Evolutionary conservation across 2,113 vertebrate genomes (phyloP), one percentile per base, ranked within the genome.

Genomic region (Hiodon tergisus): DNA sequence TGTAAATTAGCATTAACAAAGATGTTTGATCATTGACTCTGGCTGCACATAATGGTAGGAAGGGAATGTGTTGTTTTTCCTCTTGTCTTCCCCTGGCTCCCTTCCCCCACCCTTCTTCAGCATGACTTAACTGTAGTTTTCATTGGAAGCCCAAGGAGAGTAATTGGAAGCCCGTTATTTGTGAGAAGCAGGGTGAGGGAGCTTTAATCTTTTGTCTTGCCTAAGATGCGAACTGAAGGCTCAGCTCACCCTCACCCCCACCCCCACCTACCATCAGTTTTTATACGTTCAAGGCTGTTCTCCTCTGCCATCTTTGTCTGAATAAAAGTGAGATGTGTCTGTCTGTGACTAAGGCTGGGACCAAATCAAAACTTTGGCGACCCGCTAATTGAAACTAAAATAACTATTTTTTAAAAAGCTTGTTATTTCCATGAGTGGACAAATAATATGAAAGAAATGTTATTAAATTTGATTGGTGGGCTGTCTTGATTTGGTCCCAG

Each of bases 131-230:
- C 67, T 69, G 59, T 17, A 9, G 51, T 13, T 55, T 70, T 55
- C 51, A 70, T 55, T 54, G 52, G n/a, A 55, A n/a, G 51, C 48
- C 59, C 68, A 6, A n/a, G 31, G 63, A 67, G 52, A 16, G 51
- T 62, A 76, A 70, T 62, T 76, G 75, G 75, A 52, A 71, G 68
- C 51, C 48, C 51, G 60, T 58, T 13, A 69, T 70, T 70, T 53
- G 50, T 55, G 73, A 11, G 47, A 46, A 75, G 17, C 13, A 17
- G 61, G 57, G 47, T 50, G 54, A 57, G 52, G 52, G 31, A 17
- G 68, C 75, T 76, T 76, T 76, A 70, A 76, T 76, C 75, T 76
- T 70, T 63, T 63, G 75, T 76, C 74, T 76, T 76, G 68, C 59
- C 71, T 71, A 65, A 71, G 71, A 76, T 70, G 67, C 75, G 65